These are phyloP conservation scores for Pipra filicauda DNA, from an alignment of 2,113 vertebrate genomes.

Conservation along the genomic window DNA sequence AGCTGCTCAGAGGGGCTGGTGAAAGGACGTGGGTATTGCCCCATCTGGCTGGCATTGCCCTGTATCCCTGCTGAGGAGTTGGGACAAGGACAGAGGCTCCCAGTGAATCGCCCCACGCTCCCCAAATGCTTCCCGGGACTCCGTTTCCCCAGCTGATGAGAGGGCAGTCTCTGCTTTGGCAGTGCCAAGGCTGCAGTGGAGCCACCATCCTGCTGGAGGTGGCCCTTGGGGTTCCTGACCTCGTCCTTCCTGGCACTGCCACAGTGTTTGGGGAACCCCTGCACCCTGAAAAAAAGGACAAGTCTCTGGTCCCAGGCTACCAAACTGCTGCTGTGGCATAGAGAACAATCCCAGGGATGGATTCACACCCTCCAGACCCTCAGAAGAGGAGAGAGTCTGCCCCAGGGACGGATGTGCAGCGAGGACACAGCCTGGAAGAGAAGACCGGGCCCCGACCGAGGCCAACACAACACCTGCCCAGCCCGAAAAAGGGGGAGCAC, in stretches of 20 bases:
- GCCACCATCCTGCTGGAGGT: fast-evolving
- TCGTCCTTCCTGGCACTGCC: not conserved
- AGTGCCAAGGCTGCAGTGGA: fast-evolving
- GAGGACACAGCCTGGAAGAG: fast-evolving
- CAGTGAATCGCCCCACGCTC: fast-evolving
- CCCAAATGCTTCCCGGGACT: fast-evolving
- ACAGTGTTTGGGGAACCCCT: fast-evolving
- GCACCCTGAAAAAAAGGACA: too few relatives aligned
- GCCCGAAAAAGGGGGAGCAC: not conserved
- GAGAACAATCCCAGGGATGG: not conserved
- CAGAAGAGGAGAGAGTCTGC: not conserved
- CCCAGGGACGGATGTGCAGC: fast-evolving
- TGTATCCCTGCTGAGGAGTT: fast-evolving
- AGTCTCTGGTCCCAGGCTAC: not conserved
- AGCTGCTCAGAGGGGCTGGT: fast-evolving
- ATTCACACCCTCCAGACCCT: not conserved
- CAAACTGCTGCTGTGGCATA: fast-evolving
- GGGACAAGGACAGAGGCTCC: not conserved
- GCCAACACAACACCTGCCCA: not conserved
- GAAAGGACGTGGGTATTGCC: fast-evolving
- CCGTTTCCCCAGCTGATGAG: not conserved
- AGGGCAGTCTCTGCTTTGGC: not conserved
- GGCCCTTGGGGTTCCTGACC: not conserved
- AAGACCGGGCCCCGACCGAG: not conserved
- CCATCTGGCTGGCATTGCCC: not conserved